These are phyloP conservation scores for Takifugu rubripes DNA, from an alignment of 2,797 vertebrate species.

Conservation along the genomic window DNA sequence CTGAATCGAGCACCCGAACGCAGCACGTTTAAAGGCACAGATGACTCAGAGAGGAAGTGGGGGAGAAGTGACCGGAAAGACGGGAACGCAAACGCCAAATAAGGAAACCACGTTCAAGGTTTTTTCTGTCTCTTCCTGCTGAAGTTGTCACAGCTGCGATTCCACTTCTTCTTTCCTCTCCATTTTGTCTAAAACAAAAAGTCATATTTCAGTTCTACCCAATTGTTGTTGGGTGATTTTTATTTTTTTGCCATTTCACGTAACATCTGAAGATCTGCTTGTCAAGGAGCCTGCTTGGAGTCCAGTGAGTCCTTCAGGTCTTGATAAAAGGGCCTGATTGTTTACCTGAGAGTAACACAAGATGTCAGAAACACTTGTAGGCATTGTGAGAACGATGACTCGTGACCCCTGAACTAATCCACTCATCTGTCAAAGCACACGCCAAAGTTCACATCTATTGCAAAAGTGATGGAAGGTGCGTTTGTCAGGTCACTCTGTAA, in stretches of 20 bases:
- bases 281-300: too few relatives aligned
- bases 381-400: slow-evolving; percentile 8
- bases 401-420: background rate
- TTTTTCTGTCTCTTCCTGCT: slow-evolving; percentile 29
- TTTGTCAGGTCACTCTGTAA: background rate
- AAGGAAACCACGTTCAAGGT: slow-evolving; percentile 46
- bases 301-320: too few relatives aligned
- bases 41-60: slow-evolving; percentile 51
- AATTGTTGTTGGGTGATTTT: too few relatives aligned
- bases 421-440: background rate
- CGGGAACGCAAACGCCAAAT: slow-evolving; percentile 47
- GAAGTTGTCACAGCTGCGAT: slow-evolving; percentile 12
- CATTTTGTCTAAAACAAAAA: slow-evolving; percentile 1
- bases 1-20: slow-evolving; percentile 42
- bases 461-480: background rate
- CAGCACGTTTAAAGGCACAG: slow-evolving; percentile 61
- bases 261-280: too few relatives aligned
- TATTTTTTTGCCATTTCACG: too few relatives aligned
- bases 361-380: background rate
- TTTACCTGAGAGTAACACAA: background rate
- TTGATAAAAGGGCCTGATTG: too few relatives aligned
- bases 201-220: too few relatives aligned
- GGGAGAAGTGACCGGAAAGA: slow-evolving; percentile 44
- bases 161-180: slow-evolving; percentile 21
- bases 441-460: background rate